Base-by-base conservation (phyloP, 2,888 invertebrate species). In the Sinopyrophorus schimmeli region DNA sequence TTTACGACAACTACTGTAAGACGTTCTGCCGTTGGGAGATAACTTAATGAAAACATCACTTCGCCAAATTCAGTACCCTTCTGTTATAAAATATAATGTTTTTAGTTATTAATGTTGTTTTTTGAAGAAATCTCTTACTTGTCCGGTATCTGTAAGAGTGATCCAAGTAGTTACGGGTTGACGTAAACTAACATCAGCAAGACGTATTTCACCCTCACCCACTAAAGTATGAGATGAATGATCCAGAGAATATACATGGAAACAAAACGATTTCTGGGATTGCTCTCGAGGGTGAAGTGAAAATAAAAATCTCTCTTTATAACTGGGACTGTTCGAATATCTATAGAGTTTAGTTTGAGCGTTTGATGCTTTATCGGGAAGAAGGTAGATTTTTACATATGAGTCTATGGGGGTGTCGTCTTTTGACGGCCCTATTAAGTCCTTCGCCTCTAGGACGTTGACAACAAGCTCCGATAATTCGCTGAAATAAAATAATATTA, bases 21-120 rank as follows among this genome's bases (percentile, higher is more conserved):
- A 37, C 89, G 77, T 69, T 89, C 89, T 5, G 89, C 89, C 2
- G 89, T 90, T 10, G 89, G 89, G 53, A 89, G 76, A 66, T 90
- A 90, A 64, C 87, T 87, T 34, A 90, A 70, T 0, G 89, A 89
- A 69, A 90, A 88, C 84, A 89, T 82, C 11, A 90, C 74, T 68
- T 90, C 89, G 4, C 90, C 90, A 64, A 84, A 81, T 65, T 84
- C 84, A 3, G 84, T 81, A 12, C 80, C 79, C 67, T 75, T 80
- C 79, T 82, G 71, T 20, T 64, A 63, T 50, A 34, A 21, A 27
- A 11, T 9, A 18, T n/a, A 26, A 39, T 21, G 23, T 7, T 5
- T 28, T 34, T 10, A 7, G 27, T 2, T 10, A 27, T 5, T 12
- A 4, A 27, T 12, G 14, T 26, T 5, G 5, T 14, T n/a, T n/a